These are phyloP conservation scores for Himalopsyche japonica DNA, from an alignment of 2,888 invertebrate genomes.

Conservation along the genomic window DNA sequence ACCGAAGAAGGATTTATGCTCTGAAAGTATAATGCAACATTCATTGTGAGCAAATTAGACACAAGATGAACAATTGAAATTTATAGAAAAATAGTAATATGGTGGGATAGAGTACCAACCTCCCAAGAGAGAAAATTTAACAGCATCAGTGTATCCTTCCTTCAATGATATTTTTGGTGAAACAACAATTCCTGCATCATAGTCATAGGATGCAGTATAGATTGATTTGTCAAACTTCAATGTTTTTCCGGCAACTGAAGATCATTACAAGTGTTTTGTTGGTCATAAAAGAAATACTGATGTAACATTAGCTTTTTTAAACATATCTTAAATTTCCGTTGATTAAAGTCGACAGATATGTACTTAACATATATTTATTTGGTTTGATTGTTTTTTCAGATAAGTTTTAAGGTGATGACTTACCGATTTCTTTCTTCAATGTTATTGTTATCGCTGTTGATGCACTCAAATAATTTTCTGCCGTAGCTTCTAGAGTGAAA, in stretches of 20 bases:
- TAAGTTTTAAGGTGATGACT: too few species aligned
- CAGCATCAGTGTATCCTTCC: neutral
- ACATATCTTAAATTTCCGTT: too few species aligned
- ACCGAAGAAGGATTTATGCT: too few species aligned
- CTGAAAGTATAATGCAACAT: neutral
- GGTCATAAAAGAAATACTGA: neutral
- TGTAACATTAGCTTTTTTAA: too few species aligned
- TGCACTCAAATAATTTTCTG: neutral
- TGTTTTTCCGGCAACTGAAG: slow-evolving; percentile 15
- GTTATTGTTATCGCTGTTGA: slow-evolving; percentile 14
- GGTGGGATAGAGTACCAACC: neutral
- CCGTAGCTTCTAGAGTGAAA: slow-evolving; percentile 18
- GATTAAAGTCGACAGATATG: too few species aligned
- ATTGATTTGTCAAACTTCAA: slow-evolving; percentile 1
- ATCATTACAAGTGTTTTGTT: neutral
- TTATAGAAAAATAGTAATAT: too few species aligned
- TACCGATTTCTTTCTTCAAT: neutral
- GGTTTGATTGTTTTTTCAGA: too few species aligned
- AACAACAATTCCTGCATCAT: neutral
- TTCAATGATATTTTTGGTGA: neutral
- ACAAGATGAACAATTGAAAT: too few species aligned
- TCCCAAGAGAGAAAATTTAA: neutral
- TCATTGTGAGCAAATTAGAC: too few species aligned
- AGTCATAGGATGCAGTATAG: neutral
- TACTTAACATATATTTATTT: too few species aligned